These are phyloP conservation scores for Pagrus major DNA, from an alignment of 2,113 vertebrate genomes.

Conservation along the genomic window DNA sequence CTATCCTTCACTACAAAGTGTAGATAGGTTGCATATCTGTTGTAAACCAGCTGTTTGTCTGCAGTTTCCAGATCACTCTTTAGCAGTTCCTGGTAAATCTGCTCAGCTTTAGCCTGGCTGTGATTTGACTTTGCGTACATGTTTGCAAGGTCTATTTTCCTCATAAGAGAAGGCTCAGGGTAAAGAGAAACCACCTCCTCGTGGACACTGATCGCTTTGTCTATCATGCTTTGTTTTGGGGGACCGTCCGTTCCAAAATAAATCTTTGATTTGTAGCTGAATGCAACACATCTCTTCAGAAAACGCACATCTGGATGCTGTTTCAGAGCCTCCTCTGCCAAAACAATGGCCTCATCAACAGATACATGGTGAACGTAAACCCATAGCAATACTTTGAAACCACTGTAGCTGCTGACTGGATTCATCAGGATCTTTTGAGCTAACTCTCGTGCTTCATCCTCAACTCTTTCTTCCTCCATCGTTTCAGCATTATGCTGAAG, in stretches of 20 bases:
- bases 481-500: too few relatives aligned
- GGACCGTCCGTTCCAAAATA: not conserved
- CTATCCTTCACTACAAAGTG: not conserved
- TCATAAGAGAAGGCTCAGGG: not conserved
- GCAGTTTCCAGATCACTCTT: not conserved
- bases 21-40: conserved; percentile 41
- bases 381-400: conserved; percentile 37
- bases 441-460: conserved; percentile 31
- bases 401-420: conserved; percentile 53
- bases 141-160: not conserved
- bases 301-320: conserved; percentile 41
- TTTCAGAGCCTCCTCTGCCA: conserved; percentile 57
- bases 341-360: conserved; percentile 37
- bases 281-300: conserved; percentile 45
- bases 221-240: not conserved
- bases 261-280: conserved; percentile 51
- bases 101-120: not conserved
- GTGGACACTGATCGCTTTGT: not conserved
- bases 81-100: too few relatives aligned
- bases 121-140: conserved; percentile 8
- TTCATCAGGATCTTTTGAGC: conserved; percentile 27
- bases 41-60: conserved; percentile 47
- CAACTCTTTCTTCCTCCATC: not conserved
- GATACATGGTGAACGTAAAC: conserved; percentile 20
- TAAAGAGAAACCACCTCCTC: not conserved